These are phyloP conservation scores for Bubo bubo DNA, from an alignment of 2,113 vertebrate species.

Conservation along the genomic window DNA sequence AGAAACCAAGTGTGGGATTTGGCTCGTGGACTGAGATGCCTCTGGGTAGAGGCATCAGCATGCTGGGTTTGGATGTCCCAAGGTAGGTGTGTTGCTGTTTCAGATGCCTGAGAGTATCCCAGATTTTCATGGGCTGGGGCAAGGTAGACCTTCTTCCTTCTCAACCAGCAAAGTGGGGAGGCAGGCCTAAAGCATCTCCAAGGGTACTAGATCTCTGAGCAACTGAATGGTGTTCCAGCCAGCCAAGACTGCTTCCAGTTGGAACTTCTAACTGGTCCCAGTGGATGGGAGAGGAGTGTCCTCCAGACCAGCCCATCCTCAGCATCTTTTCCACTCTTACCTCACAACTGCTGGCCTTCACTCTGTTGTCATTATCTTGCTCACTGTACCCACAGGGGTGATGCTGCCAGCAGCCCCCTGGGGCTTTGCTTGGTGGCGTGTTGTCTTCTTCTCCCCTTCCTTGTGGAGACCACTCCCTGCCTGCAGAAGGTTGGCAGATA, in stretches of 20 bases:
- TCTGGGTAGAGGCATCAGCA: accelerated
- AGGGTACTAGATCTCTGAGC: background rate
- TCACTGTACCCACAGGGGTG: background rate
- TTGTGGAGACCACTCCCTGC: background rate
- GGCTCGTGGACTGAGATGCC: background rate
- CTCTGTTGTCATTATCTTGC: background rate
- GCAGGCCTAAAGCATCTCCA: background rate
- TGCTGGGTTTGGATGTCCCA: background rate
- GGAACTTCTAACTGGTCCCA: background rate
- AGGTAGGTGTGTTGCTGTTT: background rate
- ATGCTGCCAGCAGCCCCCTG: background rate
- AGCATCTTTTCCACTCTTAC: background rate
- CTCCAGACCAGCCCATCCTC: background rate
- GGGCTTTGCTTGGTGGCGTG: background rate
- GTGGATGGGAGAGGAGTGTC: background rate
- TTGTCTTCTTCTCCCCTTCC: background rate
- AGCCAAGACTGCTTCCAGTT: background rate
- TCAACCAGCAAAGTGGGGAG: background rate
- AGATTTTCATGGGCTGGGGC: background rate
- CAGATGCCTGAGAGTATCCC: background rate
- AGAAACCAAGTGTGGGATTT: background rate
- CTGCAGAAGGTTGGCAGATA: background rate
- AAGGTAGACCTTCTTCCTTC: background rate
- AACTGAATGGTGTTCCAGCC: background rate
- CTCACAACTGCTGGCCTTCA: background rate